Evolutionary conservation across 2,888 invertebrate species (phyloP).

Genomic region (Hoplodrina ambigua): DNA sequence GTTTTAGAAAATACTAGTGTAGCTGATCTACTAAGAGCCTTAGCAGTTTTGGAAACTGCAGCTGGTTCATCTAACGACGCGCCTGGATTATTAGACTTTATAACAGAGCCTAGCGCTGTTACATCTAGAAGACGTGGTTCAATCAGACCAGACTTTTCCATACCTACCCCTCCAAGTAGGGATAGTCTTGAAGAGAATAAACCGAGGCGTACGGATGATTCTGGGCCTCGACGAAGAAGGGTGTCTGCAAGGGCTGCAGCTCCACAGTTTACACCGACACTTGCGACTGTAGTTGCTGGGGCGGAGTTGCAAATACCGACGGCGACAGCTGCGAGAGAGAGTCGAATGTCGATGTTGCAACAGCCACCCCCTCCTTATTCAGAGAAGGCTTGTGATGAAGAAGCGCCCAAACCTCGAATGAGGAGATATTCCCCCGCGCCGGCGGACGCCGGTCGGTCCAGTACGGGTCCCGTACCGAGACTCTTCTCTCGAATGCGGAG

Average conservation of each 20-base stretch:
- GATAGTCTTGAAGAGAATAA: slow-evolving; percentile 75
- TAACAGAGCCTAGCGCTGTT: slow-evolving; percentile 68
- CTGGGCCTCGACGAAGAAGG: slow-evolving; percentile 81
- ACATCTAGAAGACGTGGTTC: slow-evolving; percentile 81
- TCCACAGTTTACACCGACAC: slow-evolving; percentile 85
- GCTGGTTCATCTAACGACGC: slow-evolving; percentile 67
- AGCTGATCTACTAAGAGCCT: slow-evolving; percentile 94
- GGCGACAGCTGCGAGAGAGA: slow-evolving; percentile 84
- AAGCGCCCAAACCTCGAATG: slow-evolving; percentile 75
- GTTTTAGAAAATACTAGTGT: slow-evolving; percentile 95
- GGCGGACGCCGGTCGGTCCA: slow-evolving; percentile 76
- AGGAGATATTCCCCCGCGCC: slow-evolving; percentile 87
- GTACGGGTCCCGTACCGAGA: slow-evolving; percentile 83
- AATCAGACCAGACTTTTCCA: slow-evolving; percentile 78
- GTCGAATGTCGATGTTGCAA: slow-evolving; percentile 83
- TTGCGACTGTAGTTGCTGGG: slow-evolving; percentile 87
- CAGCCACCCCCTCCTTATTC: slow-evolving; percentile 87
- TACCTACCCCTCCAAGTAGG: slow-evolving; percentile 72
- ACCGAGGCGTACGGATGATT: slow-evolving; percentile 51
- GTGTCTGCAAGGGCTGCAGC: slow-evolving; percentile 84
- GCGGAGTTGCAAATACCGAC: slow-evolving; percentile 83
- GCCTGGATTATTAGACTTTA: slow-evolving; percentile 75
- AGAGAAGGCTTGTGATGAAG: slow-evolving; percentile 76
- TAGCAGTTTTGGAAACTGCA: slow-evolving; percentile 92
- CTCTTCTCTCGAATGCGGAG: slow-evolving; percentile 85